These are phyloP conservation scores for Drusus annulatus DNA, from an alignment of 1,140 invertebrate genomes.

Conservation along the genomic window DNA sequence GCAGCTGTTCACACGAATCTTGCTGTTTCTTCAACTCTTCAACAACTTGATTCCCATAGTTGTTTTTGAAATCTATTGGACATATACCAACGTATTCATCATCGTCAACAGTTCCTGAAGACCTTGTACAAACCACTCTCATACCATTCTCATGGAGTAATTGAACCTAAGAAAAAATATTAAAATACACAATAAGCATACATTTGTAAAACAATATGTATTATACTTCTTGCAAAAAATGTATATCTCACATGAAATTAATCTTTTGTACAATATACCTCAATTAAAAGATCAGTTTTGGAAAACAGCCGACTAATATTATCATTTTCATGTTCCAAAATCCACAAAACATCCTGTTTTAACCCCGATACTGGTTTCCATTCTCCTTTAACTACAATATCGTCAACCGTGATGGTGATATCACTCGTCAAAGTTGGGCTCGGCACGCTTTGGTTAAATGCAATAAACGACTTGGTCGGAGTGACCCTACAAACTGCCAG, in stretches of 20 bases:
- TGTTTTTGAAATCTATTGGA: slow-evolving; percentile 42
- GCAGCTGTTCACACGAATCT: slow-evolving; percentile 55
- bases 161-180: slow-evolving; percentile 27
- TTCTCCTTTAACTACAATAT: slow-evolving; percentile 34
- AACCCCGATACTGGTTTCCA: slow-evolving; percentile 51
- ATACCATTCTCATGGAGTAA: neutral
- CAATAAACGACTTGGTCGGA: slow-evolving; percentile 44
- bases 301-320: slow-evolving; percentile 5
- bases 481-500: slow-evolving; percentile 50
- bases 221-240: no score
- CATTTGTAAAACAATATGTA: no score
- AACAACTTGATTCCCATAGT: slow-evolving; percentile 53
- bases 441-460: slow-evolving; percentile 53
- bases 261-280: neutral
- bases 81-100: slow-evolving; percentile 47
- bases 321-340: slow-evolving; percentile 45
- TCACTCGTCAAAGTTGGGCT: slow-evolving; percentile 18
- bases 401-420: slow-evolving; percentile 32
- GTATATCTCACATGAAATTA: neutral
- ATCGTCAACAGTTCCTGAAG: neutral
- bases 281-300: neutral
- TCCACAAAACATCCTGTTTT: slow-evolving; percentile 53
- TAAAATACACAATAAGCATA: no score
- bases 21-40: slow-evolving; percentile 52
- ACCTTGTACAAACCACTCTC: neutral